Evolutionary conservation across 2,888 invertebrate genomes (phyloP), one percentile per base, ranked within the genome.

Genomic region (Rambutsinella grinnellia): DNA sequence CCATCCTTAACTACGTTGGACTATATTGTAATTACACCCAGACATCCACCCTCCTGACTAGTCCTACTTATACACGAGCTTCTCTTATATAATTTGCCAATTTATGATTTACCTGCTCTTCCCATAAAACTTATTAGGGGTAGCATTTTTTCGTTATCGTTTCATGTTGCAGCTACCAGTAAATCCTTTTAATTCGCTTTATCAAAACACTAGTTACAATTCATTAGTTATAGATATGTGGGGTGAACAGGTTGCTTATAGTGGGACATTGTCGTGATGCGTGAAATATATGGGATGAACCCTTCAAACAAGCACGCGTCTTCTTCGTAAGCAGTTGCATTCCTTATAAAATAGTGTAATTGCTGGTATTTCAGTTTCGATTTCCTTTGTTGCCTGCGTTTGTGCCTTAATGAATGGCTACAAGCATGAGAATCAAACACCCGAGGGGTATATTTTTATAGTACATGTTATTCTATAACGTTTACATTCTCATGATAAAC

Each of bases 21-120:
- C 36, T 36, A 36, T 13, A 36, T 36, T 36, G 6, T 36, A 13
- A 36, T 36, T 36, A n/a, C 36, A 36, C 5, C 36, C 36, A 36
- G 6, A 36, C n/a, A n/a, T n/a, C n/a, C n/a, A n/a, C n/a, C n/a
- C n/a, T n/a, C n/a, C n/a, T n/a, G n/a, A 23, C 26, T 47, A 17
- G 26, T 23, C n/a, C 46, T 44, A 61, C 26, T 26, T 24, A 58
- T 19, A 58, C 36, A 28, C 27, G 17, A 46, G 17, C 21, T 21
- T n/a, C n/a, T n/a, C n/a, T n/a, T n/a, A n/a, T n/a, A n/a, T n/a
- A n/a, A n/a, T n/a, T n/a, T n/a, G n/a, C 6, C 27, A 17, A 57
- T 28, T 57, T 57, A 28, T 57, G 28, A 57, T 28, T 28, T 28
- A 57, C 57, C 57, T 28, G 57, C 5, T 57, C 28, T 19, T n/a